A percentile compares a stretch with the other conserved stretches of the same genome.
Evolutionary conservation across 2,797 vertebrate genomes (phyloP).

Genomic region (Tenualosa thibaudeaui): DNA sequence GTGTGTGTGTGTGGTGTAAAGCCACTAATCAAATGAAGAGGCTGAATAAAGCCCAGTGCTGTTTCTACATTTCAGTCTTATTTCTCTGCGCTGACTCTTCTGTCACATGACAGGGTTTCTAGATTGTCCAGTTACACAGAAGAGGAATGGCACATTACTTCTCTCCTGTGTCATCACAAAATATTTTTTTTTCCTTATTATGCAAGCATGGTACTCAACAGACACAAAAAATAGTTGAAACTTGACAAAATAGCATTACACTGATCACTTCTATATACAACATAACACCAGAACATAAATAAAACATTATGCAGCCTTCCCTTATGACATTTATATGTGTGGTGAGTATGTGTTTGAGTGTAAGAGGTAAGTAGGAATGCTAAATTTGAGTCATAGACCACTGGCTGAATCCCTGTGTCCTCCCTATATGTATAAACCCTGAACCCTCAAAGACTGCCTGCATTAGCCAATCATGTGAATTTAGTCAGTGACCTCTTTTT

Average conservation of each 20-base stretch:
- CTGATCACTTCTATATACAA: no score
- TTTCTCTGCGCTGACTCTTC: not conserved
- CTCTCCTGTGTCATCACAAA: not conserved
- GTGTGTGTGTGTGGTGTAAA: not conserved
- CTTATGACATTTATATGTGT: no score
- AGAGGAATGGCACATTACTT: not conserved
- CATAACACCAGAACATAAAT: no score
- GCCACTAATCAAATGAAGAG: not conserved
- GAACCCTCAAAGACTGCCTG: no score
- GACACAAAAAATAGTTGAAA: no score
- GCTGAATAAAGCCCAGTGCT: not conserved
- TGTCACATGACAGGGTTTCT: conserved; percentile 3
- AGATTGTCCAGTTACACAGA: not conserved
- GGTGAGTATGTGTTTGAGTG: no score
- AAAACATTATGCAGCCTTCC: no score
- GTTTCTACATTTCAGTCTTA: not conserved
- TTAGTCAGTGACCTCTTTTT: no score
- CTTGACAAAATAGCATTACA: no score
- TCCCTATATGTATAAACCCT: no score
- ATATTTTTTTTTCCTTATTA: not conserved
- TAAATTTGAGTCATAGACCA: not conserved
- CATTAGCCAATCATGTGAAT: no score
- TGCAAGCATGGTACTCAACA: not conserved
- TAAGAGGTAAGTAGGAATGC: not conserved
- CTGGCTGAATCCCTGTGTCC: no score